phyloP scores from a whole-genome alignment of 64 coral and sea anemone species.

The Actinia tenebrosa region DNA sequence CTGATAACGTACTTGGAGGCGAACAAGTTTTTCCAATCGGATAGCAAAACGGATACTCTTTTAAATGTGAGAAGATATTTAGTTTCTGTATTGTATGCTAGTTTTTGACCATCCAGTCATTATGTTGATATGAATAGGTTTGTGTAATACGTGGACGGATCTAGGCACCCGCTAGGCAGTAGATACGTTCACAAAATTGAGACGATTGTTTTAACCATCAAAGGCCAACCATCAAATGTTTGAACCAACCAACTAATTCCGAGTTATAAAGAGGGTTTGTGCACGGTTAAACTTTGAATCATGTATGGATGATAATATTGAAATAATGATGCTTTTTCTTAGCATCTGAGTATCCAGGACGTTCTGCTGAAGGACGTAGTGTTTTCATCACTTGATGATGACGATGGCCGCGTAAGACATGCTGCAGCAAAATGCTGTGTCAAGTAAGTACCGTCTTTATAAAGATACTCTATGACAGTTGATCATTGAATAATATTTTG shows the following conservation, averaged over 20 bases:
- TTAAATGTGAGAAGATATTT: neutral
- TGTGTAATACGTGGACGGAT: too few species aligned
- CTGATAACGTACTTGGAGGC: neutral
- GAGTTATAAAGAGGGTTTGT: neutral
- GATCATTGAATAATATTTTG: neutral
- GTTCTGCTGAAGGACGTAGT: constrained; percentile 52
- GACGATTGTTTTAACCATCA: too few species aligned
- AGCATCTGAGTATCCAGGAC: constrained; percentile 66
- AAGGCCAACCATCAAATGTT: too few species aligned
- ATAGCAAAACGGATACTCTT: neutral
- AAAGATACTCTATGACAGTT: neutral
- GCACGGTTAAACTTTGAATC: neutral
- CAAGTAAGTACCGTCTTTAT: constrained; percentile 27
- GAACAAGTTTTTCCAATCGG: neutral
- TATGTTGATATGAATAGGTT: too few species aligned
- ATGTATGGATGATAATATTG: neutral
- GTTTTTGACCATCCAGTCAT: too few species aligned
- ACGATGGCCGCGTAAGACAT: constrained; percentile 72
- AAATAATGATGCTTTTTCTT: neutral
- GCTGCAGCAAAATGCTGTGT: constrained; percentile 72
- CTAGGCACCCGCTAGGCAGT: too few species aligned
- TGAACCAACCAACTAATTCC: too few species aligned
- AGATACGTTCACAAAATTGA: too few species aligned
- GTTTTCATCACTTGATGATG: constrained; percentile 72
- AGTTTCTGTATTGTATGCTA: too few species aligned